Conservation (phyloP, 2,888 invertebrate genomes). For the Syrista parreyssii region DNA sequence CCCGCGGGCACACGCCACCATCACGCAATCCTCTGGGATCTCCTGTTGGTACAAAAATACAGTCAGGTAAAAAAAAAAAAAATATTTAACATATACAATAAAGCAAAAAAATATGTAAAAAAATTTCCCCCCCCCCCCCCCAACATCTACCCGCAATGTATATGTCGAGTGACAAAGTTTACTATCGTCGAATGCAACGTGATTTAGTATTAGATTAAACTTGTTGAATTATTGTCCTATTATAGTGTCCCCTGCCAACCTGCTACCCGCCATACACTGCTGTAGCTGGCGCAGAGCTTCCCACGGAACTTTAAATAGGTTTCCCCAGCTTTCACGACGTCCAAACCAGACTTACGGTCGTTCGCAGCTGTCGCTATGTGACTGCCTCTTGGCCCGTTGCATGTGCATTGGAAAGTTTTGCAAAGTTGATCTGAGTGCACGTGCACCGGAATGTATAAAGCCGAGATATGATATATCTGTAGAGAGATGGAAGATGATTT, state of each 20-base stretch:
- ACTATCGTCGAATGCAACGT: not conserved
- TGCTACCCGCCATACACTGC: not conserved
- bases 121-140: not conserved
- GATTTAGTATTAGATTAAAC: not conserved
- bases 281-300: not conserved
- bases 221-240: not conserved
- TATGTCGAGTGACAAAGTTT: not conserved
- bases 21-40: conserved; percentile 50
- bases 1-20: conserved; percentile 63
- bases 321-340: not conserved
- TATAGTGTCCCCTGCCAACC: not conserved
- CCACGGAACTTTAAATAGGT: not conserved
- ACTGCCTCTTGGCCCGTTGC: not conserved
- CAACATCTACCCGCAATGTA: not conserved
- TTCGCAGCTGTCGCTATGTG: conserved; percentile 1
- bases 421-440: not conserved
- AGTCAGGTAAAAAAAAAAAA: not conserved
- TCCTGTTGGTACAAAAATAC: not conserved
- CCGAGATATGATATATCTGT: not conserved
- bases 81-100: too few species aligned
- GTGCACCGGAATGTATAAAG: not conserved
- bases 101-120: too few species aligned
- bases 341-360: not conserved
- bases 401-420: not conserved
- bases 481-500: not conserved